These are phyloP conservation scores for Nyctibius bracteatus DNA, from an alignment of 2,113 vertebrate genomes.

Conservation along the genomic window DNA sequence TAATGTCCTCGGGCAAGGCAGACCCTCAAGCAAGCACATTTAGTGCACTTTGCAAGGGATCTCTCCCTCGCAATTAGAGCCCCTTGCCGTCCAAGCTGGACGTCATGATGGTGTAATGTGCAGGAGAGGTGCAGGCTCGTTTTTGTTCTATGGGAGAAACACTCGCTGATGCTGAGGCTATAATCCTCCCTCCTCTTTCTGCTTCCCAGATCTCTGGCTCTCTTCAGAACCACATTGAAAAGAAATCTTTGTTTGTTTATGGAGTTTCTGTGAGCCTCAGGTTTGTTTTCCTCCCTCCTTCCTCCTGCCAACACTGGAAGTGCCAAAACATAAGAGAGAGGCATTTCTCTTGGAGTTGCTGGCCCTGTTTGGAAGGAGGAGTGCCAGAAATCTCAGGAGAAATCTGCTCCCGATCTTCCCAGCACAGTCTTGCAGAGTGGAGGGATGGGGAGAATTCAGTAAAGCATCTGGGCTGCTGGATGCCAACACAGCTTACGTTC, in stretches of 20 bases:
- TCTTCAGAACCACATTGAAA: neutral
- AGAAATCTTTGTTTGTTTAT: constrained; percentile 37
- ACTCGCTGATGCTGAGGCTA: neutral
- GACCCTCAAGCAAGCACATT: neutral
- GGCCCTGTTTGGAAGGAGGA: neutral
- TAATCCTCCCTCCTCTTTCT: neutral
- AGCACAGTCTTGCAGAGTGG: neutral
- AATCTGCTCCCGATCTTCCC: constrained; percentile 34
- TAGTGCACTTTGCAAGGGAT: neutral
- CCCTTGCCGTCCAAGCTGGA: neutral
- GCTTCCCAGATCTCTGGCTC: neutral
- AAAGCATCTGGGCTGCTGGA: neutral
- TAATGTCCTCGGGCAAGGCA: neutral
- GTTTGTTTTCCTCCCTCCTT: neutral
- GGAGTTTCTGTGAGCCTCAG: constrained; percentile 25
- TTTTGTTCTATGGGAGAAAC: neutral
- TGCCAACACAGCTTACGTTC: neutral
- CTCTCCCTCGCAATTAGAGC: neutral
- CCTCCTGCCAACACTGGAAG: neutral
- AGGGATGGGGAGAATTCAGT: neutral
- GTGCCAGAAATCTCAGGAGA: neutral
- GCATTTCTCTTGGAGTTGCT: neutral
- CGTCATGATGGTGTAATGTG: accelerated
- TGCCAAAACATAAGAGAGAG: constrained; percentile 26
- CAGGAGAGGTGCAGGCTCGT: neutral